phyloP scores from a whole-genome alignment of 1,140 invertebrate species.

The Diuraphis noxia region DNA sequence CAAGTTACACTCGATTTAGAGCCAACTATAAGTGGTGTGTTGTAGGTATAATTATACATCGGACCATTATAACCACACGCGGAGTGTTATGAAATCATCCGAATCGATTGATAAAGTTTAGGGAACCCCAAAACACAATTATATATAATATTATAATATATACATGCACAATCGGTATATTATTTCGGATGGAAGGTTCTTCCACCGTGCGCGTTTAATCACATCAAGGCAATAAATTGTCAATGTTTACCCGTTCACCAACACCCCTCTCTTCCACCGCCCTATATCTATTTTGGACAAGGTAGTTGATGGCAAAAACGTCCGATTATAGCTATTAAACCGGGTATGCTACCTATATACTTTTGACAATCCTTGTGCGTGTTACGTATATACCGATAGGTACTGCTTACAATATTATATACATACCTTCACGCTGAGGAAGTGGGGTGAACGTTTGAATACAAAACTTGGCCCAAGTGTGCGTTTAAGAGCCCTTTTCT shows the following conservation, averaged over 20 bases:
- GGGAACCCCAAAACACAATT: neutral
- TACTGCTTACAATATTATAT: neutral
- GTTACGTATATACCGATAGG: neutral
- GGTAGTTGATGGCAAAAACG: conserved; percentile 32
- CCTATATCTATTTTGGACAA: conserved; percentile 32
- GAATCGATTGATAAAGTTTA: conserved; percentile 42
- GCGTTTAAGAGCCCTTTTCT: conserved; percentile 36
- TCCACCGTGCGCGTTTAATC: conserved; percentile 30
- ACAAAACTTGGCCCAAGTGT: conserved; percentile 37
- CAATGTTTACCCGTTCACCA: conserved; percentile 16
- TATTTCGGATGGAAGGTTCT: conserved; percentile 40
- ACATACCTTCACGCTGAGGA: too few relatives aligned
- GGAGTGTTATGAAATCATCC: conserved; percentile 34
- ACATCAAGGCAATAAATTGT: conserved; percentile 20
- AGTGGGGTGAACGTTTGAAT: conserved; percentile 35
- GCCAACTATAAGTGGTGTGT: neutral
- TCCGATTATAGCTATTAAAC: neutral
- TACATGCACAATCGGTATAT: conserved; percentile 16
- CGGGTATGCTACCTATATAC: neutral
- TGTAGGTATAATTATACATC: neutral
- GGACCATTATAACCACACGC: neutral
- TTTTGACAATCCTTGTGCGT: conserved; percentile 7
- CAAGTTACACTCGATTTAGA: neutral
- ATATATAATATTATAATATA: neutral
- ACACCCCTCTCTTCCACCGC: neutral